phyloP scores from a whole-genome alignment of 2,113 vertebrate species.

The Ochotona princeps region DNA sequence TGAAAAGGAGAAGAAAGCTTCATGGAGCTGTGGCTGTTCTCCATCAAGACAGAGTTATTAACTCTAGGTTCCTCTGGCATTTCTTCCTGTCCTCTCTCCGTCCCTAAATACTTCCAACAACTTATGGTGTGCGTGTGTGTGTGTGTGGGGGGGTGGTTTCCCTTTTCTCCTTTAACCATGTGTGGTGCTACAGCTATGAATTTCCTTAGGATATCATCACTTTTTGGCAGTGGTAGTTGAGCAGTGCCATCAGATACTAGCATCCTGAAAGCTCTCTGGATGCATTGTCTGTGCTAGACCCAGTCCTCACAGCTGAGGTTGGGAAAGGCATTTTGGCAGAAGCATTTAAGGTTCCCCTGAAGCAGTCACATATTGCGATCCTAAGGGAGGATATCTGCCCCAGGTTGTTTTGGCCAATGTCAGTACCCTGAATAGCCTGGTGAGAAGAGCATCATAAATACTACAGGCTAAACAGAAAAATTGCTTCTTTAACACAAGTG shows the following conservation, averaged over 20 bases:
- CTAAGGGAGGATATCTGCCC: too few relatives aligned
- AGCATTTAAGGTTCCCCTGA: background rate
- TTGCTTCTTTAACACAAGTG: background rate
- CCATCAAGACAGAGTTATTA: background rate
- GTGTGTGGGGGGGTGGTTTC: background rate
- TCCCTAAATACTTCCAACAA: background rate
- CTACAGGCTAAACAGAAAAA: background rate
- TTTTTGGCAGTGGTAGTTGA: background rate
- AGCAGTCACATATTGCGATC: background rate
- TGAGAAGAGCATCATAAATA: background rate
- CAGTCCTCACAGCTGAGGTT: too few relatives aligned
- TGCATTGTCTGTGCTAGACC: background rate
- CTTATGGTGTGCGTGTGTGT: background rate
- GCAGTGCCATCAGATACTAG: too few relatives aligned
- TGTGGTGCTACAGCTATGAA: background rate
- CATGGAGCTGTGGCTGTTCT: too few relatives aligned
- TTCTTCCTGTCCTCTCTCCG: accelerated
- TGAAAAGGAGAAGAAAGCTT: background rate
- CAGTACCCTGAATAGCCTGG: background rate
- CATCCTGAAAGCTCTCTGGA: background rate
- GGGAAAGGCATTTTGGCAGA: background rate
- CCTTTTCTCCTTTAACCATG: background rate
- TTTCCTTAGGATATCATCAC: background rate
- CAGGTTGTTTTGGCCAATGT: background rate
- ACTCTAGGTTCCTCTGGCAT: background rate